These are phyloP conservation scores for Andrena hattorfiana DNA, from an alignment of 2,888 invertebrate genomes.

Conservation along the genomic window DNA sequence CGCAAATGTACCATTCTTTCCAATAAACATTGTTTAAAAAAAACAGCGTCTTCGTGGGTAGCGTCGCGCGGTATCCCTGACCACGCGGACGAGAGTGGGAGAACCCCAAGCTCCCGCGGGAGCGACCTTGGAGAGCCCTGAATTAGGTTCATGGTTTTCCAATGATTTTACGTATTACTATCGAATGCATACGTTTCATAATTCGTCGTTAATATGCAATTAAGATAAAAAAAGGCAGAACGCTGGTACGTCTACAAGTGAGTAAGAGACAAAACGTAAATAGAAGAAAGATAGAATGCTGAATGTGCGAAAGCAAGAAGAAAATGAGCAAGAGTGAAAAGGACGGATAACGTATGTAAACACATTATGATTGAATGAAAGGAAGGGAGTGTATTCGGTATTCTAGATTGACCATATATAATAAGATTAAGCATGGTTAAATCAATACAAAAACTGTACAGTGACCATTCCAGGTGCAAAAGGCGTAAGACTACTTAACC, in stretches of 20 bases:
- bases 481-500: slow-evolving; percentile 20
- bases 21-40: no score
- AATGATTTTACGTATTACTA: not conserved
- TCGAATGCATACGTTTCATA: not conserved
- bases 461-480: slow-evolving; percentile 7
- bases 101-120: no score
- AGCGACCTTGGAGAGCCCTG: no score
- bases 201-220: not conserved
- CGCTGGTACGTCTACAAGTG: not conserved
- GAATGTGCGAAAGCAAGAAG: not conserved
- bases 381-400: not conserved
- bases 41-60: no score
- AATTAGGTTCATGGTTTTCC: no score
- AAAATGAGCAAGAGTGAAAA: not conserved
- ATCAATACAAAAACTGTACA: slow-evolving; percentile 14
- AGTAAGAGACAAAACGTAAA: not conserved
- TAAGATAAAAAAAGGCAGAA: not conserved
- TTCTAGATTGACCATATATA: not conserved
- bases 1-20: no score
- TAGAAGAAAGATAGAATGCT: not conserved
- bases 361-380: slow-evolving; percentile 5
- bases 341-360: not conserved
- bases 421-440: not conserved
- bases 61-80: no score
- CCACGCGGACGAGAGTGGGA: no score